Percentiles rank a stretch among this genome's conserved stretches.
Conservation (phyloP, 2,888 invertebrate genomes). For the Coleophora deauratella region DNA sequence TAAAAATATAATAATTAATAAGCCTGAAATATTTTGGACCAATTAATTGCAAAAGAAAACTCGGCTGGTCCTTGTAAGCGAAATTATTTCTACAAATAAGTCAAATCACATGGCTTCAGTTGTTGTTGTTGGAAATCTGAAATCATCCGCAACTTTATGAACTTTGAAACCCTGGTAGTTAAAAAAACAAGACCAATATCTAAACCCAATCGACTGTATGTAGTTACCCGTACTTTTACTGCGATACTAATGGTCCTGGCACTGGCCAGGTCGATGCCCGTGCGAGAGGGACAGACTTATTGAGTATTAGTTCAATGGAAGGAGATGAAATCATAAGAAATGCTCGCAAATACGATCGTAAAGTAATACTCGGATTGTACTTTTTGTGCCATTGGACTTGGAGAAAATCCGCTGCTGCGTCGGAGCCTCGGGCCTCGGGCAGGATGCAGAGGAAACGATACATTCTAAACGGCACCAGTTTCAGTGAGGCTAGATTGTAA, state of each 20-base stretch:
- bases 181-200: constrained; percentile 18
- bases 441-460: too few relatives aligned
- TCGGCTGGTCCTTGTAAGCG: too few relatives aligned
- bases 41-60: too few relatives aligned
- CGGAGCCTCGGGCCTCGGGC: neutral
- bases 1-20: too few relatives aligned
- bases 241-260: constrained; percentile 31
- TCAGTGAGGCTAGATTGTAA: too few relatives aligned
- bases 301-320: constrained; percentile 14
- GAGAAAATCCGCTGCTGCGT: constrained; percentile 27
- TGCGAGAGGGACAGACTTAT: constrained; percentile 27
- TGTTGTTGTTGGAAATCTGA: too few relatives aligned
- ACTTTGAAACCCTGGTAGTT: neutral
- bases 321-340: constrained; percentile 26
- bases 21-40: too few relatives aligned
- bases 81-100: too few relatives aligned
- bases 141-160: too few relatives aligned
- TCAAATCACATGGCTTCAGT: too few relatives aligned
- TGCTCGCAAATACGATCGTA: constrained; percentile 49
- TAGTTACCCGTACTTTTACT: constrained; percentile 24
- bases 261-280: constrained; percentile 50
- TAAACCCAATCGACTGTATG: constrained; percentile 33
- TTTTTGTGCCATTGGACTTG: constrained; percentile 40
- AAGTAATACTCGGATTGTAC: constrained; percentile 47
- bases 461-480: too few relatives aligned